Evolutionary conservation across 2,113 vertebrate species (phyloP), one percentile per base, ranked within the genome.

Genomic region (Formicarius rufipectus): DNA sequence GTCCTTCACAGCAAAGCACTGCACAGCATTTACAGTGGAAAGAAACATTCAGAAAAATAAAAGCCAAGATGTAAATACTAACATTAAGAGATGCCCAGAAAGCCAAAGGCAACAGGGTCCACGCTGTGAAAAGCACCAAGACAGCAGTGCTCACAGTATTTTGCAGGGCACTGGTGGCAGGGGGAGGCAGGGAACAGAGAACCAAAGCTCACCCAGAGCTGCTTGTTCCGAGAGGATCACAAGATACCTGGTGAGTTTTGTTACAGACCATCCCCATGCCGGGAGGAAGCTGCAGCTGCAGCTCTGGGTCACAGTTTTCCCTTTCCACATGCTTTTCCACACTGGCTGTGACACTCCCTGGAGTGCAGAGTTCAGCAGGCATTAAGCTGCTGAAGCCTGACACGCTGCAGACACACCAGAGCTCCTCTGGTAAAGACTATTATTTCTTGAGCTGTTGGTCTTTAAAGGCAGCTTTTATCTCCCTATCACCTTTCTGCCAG

Each of bases 401-500:
- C 63, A 76, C 1, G 16, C 75, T 27, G 93, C 89, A 95, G 81
- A 78, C 76, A 30, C 66, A 0, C 66, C 90, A 72, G 71, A 87
- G 88, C 78, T 68, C 71, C 82, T n/a, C 63, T 56, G 59, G 49
- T 83, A 56, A 60, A 84, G 45, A 44, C 55, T 47, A 49, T 68
- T 83, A 73, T 89, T 96, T 79, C 90, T 87, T 14, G 71, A 91
- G 82, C 72, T 88, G 68, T 86, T 91, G 83, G 68, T 84, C 90
- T 89, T 92, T 84, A 67, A 71, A 81, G 47, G 93, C 75, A 23
- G 75, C 72, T 91, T 96, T 95, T 95, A 90, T 90, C 86, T 93
- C 88, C 77, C 75, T 44, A 64, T 88, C 90, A 81, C 95, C 95
- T 94, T 94, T 94, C 92, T 95, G 92, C 80, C 92, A 77, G 92